Percentiles rank a stretch among this genome's conserved stretches.
phyloP scores from a whole-genome alignment of 2,797 vertebrate species.

The Siniperca scherzeri region DNA sequence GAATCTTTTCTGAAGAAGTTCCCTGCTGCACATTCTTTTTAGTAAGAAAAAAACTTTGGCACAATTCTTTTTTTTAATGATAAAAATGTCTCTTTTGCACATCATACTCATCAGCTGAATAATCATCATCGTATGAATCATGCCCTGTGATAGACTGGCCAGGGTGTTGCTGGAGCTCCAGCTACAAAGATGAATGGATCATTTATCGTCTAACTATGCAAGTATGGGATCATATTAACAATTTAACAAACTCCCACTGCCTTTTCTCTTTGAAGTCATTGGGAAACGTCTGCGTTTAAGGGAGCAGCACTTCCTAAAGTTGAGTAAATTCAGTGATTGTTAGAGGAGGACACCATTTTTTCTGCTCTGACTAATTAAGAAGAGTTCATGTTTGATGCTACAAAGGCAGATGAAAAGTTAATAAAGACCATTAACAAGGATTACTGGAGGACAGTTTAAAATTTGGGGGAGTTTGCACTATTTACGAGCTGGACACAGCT shows the following conservation, averaged over 20 bases:
- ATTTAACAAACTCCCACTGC: background rate
- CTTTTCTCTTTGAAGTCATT: background rate
- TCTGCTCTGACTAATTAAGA: background rate
- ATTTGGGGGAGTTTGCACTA: background rate
- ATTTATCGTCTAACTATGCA: background rate
- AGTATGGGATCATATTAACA: background rate
- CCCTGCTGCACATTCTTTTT: background rate
- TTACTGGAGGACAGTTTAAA: background rate
- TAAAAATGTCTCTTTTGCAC: background rate
- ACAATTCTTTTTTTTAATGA: background rate
- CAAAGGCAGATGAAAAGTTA: too few relatives aligned
- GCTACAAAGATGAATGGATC: background rate
- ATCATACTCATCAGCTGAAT: background rate
- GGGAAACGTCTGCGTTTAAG: background rate
- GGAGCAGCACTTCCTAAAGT: background rate
- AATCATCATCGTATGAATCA: background rate
- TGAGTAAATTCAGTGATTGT: background rate
- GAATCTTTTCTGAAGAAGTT: constrained; percentile 36
- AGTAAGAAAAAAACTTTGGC: background rate
- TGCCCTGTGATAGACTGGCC: background rate
- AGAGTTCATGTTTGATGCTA: background rate
- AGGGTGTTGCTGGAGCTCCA: background rate
- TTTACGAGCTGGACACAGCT: background rate
- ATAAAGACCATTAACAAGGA: too few relatives aligned
- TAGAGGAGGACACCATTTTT: background rate